phyloP scores from a whole-genome alignment of 2,888 invertebrate genomes.

The Alloplasta piceator region DNA sequence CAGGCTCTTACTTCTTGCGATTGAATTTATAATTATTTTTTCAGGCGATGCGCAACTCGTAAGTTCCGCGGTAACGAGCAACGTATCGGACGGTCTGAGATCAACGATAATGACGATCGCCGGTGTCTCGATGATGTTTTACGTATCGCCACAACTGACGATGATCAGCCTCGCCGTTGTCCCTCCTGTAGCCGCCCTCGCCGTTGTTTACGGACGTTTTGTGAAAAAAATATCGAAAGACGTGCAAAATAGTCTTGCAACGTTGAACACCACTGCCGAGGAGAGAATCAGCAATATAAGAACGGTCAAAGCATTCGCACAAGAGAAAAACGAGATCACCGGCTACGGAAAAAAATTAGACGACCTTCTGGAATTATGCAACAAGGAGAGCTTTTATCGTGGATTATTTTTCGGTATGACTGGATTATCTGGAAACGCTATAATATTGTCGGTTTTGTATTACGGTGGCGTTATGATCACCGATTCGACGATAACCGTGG shows the following conservation, averaged over 20 bases:
- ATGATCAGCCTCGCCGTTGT: conserved; percentile 94
- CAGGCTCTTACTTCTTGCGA: conserved; percentile 29
- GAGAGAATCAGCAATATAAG: conserved; percentile 96
- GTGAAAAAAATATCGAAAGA: conserved; percentile 92
- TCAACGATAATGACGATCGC: conserved; percentile 93
- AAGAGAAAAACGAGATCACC: conserved; percentile 91
- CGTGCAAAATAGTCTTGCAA: conserved; percentile 90
- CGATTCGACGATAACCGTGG: conserved; percentile 90
- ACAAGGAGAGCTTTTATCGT: conserved; percentile 93
- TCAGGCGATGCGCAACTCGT: conserved; percentile 96
- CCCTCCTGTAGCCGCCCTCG: conserved; percentile 94
- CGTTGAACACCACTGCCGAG: conserved; percentile 87
- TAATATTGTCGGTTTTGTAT: conserved; percentile 95
- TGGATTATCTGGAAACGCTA: conserved; percentile 94
- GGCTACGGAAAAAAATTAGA: conserved; percentile 88
- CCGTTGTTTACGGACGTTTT: conserved; percentile 92
- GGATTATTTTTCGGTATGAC: conserved; percentile 96
- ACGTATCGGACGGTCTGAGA: conserved; percentile 96
- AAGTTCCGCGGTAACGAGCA: conserved; percentile 95
- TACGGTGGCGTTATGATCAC: conserved; percentile 96
- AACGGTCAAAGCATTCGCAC: conserved; percentile 96
- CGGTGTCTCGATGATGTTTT: conserved; percentile 98
- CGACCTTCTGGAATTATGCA: conserved; percentile 90
- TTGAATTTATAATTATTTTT: conserved; percentile 31
- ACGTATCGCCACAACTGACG: conserved; percentile 95